Conservation (phyloP, 2,888 invertebrate species). For the Leucozona laternaria region DNA sequence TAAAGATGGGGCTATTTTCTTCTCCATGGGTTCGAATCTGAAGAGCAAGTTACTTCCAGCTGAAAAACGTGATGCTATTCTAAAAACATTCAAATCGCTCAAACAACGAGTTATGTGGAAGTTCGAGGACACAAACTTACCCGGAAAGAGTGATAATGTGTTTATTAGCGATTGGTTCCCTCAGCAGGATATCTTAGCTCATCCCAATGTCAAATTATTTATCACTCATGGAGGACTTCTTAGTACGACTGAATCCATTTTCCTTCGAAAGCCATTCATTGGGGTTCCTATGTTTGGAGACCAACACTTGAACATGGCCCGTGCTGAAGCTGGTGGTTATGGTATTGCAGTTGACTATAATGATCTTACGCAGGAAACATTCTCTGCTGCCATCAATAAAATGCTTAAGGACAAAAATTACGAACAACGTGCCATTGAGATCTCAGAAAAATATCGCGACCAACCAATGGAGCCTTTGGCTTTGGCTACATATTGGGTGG, state of each 20-base stretch:
- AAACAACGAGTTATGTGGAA: constrained; percentile 84
- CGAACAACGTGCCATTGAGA: constrained; percentile 65
- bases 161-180: constrained; percentile 84
- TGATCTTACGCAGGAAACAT: constrained; percentile 79
- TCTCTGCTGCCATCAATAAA: constrained; percentile 75
- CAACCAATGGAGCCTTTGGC: constrained; percentile 80
- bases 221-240: constrained; percentile 84
- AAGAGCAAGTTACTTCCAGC: constrained; percentile 78
- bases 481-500: constrained; percentile 82
- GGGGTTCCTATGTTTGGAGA: constrained; percentile 85
- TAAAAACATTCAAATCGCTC: constrained; percentile 78
- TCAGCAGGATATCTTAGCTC: constrained; percentile 83
- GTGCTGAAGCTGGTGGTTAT: constrained; percentile 83
- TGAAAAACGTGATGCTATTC: constrained; percentile 78
- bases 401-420: constrained; percentile 76
- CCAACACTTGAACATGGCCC: constrained; percentile 84
- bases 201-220: constrained; percentile 83
- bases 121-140: constrained; percentile 81
- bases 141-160: constrained; percentile 80
- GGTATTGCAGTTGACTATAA: constrained; percentile 81
- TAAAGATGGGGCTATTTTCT: constrained; percentile 83
- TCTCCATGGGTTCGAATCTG: constrained; percentile 84
- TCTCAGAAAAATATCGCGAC: constrained; percentile 80
- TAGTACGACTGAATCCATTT: constrained; percentile 84
- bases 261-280: constrained; percentile 84